These are phyloP conservation scores for Machaerirhynchus nigripectus DNA, from an alignment of 2,113 vertebrate species.

Conservation along the genomic window DNA sequence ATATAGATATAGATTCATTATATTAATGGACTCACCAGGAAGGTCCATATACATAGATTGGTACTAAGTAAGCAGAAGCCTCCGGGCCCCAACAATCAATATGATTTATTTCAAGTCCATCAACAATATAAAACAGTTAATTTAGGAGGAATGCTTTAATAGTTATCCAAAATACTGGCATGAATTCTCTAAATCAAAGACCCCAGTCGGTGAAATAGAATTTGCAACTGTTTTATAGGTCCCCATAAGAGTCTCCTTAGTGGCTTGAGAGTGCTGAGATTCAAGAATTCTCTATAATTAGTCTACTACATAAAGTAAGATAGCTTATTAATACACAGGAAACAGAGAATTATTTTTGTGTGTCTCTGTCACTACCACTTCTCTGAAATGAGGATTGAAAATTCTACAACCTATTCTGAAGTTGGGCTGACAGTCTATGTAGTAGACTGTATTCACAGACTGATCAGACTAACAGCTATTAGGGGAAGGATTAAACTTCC, in stretches of 20 bases:
- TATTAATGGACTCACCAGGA: background rate
- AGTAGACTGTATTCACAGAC: background rate
- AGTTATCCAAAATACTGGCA: background rate
- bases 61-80: background rate
- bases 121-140: background rate
- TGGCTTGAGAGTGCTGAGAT: background rate
- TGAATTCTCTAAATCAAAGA: background rate
- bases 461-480: background rate
- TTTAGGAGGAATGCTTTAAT: background rate
- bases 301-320: background rate
- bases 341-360: background rate
- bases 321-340: background rate
- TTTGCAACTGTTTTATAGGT: background rate
- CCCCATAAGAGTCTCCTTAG: background rate
- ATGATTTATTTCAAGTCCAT: background rate
- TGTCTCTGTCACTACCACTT: background rate
- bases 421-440: background rate
- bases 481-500: background rate
- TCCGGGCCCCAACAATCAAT: rapidly evolving
- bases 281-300: background rate
- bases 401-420: background rate
- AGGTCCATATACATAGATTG: background rate
- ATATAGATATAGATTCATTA: background rate
- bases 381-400: background rate
- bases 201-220: background rate